Conservation (phyloP, 1,140 invertebrate genomes). For the Metopolophium dirhodum region DNA sequence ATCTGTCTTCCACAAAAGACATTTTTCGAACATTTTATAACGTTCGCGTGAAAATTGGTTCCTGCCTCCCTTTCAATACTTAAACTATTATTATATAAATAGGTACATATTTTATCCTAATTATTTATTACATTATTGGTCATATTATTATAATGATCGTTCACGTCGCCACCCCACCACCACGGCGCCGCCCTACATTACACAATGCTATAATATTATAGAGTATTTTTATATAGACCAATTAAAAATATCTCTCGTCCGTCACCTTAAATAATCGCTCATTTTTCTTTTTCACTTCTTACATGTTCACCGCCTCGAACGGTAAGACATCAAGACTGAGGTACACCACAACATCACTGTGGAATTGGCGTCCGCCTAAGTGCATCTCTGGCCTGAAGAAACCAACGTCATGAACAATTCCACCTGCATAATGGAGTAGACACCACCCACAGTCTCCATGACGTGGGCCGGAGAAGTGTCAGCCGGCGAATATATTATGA, state of each 20-base stretch:
- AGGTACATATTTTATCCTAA: background rate
- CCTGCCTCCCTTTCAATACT: background rate
- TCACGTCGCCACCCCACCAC: too few relatives aligned
- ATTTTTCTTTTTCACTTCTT: background rate
- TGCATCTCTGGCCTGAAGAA: background rate
- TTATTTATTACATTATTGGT: background rate
- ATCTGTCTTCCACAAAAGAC: background rate
- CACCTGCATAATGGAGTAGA: background rate
- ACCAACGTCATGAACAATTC: background rate
- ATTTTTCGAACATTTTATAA: background rate
- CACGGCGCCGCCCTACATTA: too few relatives aligned
- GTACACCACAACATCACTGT: background rate
- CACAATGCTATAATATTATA: too few relatives aligned
- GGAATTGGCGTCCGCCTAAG: background rate
- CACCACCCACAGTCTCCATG: background rate
- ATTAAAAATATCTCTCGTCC: background rate
- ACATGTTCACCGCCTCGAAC: background rate
- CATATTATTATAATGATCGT: background rate
- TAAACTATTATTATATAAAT: background rate
- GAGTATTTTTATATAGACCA: background rate
- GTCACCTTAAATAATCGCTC: background rate
- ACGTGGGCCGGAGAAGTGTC: background rate
- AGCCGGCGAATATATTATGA: background rate
- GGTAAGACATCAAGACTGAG: background rate
- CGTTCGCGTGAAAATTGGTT: background rate